A percentile compares a stretch with the other conserved stretches of the same genome.
Conservation (phyloP, 1,140 invertebrate species). For the Zophobas atratus region DNA sequence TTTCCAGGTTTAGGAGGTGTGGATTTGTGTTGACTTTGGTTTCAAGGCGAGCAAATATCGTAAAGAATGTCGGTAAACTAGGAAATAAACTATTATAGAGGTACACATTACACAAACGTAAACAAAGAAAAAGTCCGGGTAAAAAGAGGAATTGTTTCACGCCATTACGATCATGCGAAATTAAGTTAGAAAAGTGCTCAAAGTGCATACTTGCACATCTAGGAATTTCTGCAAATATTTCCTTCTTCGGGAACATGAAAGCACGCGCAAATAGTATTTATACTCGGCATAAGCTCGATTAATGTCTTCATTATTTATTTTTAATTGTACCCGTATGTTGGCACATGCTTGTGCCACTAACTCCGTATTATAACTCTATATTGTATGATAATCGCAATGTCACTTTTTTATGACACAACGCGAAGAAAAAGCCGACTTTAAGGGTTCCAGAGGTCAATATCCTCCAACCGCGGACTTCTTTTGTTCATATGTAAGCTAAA, state of each 20-base stretch:
- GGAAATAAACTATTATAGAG: conserved; percentile 34
- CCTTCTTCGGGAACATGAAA: neutral
- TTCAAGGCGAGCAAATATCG: conserved; percentile 35
- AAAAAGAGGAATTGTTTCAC: neutral
- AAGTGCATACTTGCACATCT: neutral
- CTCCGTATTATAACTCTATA: conserved; percentile 25
- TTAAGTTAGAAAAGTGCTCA: neutral
- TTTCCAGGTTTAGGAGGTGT: conserved; percentile 2
- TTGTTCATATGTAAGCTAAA: neutral
- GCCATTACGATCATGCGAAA: conserved; percentile 10
- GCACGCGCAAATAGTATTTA: conserved; percentile 39
- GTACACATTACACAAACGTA: conserved; percentile 18
- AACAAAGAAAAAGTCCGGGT: conserved; percentile 12
- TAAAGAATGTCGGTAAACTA: conserved; percentile 46
- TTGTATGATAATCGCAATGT: conserved; percentile 15
- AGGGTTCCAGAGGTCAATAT: neutral
- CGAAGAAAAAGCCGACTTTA: neutral
- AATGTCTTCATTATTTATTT: conserved; percentile 48
- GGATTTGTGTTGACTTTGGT: conserved; percentile 11
- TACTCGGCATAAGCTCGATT: conserved; percentile 28
- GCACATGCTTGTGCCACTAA: conserved; percentile 12
- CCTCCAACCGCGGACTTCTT: neutral
- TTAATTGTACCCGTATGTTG: conserved; percentile 35
- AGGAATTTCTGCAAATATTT: conserved; percentile 8
- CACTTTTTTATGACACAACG: no score